Evolutionary conservation across 1,140 invertebrate species (phyloP).

Genomic region (Bombus turneri): DNA sequence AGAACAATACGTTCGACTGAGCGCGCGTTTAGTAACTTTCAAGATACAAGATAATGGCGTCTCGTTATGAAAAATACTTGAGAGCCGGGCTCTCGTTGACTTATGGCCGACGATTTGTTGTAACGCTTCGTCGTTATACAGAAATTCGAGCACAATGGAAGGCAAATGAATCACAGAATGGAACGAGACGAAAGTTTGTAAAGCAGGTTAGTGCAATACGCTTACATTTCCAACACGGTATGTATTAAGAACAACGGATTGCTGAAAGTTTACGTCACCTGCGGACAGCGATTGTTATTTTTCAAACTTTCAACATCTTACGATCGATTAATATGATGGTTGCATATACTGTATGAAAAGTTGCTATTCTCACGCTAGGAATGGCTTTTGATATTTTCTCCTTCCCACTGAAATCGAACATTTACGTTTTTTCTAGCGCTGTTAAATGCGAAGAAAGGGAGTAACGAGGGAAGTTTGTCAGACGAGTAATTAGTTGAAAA

Average conservation of each 20-base stretch:
- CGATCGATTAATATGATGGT: not conserved
- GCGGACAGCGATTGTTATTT: not conserved
- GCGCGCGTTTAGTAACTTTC: not conserved
- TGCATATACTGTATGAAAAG: too few relatives aligned
- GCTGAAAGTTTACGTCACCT: not conserved
- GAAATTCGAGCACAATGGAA: not conserved
- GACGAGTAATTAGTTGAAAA: too few relatives aligned
- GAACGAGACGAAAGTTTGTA: not conserved
- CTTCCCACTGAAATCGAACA: too few relatives aligned
- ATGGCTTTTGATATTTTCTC: too few relatives aligned
- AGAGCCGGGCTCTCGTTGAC: not conserved
- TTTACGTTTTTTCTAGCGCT: too few relatives aligned
- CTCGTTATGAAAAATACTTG: constrained; percentile 18
- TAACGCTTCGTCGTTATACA: constrained; percentile 6
- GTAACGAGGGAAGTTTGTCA: too few relatives aligned
- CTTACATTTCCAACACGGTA: not conserved
- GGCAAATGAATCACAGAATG: not conserved
- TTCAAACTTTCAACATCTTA: not conserved
- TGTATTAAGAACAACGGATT: not conserved
- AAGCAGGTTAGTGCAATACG: constrained; percentile 3
- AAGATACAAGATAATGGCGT: not conserved
- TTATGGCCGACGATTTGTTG: constrained; percentile 23
- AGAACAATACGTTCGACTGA: constrained; percentile 5
- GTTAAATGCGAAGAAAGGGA: too few relatives aligned
- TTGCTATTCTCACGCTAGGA: too few relatives aligned